Conservation (phyloP, 2,113 vertebrate species). For the Macaca fascicularis region DNA sequence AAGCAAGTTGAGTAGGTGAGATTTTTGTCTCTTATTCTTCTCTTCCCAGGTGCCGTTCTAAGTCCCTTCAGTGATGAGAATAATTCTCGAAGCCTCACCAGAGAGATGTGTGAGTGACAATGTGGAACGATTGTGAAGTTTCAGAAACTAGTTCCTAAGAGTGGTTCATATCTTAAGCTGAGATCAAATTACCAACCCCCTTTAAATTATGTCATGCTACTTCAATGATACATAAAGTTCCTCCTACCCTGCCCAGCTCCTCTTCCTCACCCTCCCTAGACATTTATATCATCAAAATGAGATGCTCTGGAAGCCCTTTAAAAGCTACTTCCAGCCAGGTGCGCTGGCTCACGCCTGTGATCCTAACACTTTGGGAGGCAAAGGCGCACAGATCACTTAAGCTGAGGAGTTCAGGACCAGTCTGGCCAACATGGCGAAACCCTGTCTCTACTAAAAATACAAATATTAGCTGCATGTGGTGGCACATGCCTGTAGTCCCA, state of each 20-base stretch:
- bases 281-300: background rate
- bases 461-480: no score
- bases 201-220: background rate
- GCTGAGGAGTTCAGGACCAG: no score
- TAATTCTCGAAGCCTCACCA: background rate
- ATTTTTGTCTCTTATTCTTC: background rate
- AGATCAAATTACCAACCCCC: background rate
- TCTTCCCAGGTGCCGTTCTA: background rate
- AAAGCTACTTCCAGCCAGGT: background rate
- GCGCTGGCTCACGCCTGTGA: no score
- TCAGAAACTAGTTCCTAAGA: background rate
- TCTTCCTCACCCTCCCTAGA: background rate
- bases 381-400: no score
- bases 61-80: background rate
- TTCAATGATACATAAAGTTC: background rate
- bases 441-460: no score
- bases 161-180: background rate
- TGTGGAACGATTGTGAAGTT: background rate
- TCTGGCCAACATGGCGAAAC: no score
- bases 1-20: background rate
- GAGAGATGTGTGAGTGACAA: fast-evolving
- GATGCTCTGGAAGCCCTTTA: background rate
- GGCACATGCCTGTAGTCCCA: no score
- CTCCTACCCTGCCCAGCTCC: background rate
- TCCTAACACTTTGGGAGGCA: no score